phyloP scores from a whole-genome alignment of 1,140 invertebrate genomes.

The Lepidurus apus region DNA sequence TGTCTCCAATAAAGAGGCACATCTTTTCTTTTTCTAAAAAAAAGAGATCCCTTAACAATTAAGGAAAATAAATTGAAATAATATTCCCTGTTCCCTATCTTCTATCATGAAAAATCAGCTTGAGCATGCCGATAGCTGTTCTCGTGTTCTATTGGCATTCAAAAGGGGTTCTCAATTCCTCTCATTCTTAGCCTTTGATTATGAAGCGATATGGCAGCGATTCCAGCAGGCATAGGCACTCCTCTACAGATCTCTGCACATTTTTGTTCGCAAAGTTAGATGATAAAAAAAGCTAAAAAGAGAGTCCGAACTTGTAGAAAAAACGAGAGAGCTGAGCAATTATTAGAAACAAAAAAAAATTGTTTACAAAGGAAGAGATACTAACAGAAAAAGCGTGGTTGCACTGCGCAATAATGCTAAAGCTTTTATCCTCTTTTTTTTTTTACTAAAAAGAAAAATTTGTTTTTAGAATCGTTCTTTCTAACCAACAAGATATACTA shows the following conservation, averaged over 20 bases:
- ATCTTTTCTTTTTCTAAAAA: not conserved
- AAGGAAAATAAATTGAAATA: not conserved
- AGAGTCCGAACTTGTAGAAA: not conserved
- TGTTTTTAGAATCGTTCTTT: not conserved
- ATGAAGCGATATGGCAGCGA: conserved; percentile 21
- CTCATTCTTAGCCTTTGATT: conserved; percentile 5
- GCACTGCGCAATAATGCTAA: conserved; percentile 8
- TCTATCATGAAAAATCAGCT: conserved; percentile 18
- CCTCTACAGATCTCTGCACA: conserved; percentile 21
- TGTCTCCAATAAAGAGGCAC: conserved; percentile 13
- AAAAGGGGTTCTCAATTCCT: not conserved
- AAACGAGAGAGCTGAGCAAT: not conserved
- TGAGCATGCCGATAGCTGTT: conserved; percentile 1
- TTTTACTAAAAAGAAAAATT: not conserved
- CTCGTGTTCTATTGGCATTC: conserved; percentile 10
- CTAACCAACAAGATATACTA: not conserved
- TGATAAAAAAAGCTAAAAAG: not conserved
- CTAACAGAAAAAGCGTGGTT: not conserved
- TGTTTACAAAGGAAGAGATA: not conserved
- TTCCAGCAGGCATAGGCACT: conserved; percentile 20
- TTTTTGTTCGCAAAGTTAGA: not conserved
- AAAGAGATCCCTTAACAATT: conserved; percentile 4
- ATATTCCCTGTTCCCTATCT: not conserved
- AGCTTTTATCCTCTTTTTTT: not conserved
- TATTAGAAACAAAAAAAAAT: not conserved